These are phyloP conservation scores for Chiroxiphia lanceolata DNA, from an alignment of 2,797 vertebrate genomes.

Conservation along the genomic window DNA sequence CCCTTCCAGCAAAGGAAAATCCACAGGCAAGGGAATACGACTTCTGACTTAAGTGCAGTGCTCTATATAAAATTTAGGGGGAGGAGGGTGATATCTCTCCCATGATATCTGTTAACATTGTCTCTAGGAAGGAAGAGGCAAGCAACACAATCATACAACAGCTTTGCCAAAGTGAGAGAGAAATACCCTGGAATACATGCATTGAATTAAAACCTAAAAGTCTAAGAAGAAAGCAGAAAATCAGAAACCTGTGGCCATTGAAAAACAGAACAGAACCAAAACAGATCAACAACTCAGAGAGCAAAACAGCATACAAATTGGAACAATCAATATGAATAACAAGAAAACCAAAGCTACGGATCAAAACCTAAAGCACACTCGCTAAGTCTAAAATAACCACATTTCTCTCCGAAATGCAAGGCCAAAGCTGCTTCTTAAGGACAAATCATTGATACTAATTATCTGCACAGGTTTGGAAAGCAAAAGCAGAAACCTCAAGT, in stretches of 20 bases:
- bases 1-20: slow-evolving; percentile 25
- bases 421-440: slow-evolving; percentile 51
- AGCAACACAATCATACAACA: neutral
- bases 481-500: slow-evolving; percentile 18
- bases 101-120: neutral
- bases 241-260: slow-evolving; percentile 47
- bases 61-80: neutral
- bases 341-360: slow-evolving; percentile 69
- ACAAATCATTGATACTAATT: slow-evolving; percentile 67
- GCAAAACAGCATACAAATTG: slow-evolving; percentile 73
- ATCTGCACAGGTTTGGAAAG: slow-evolving; percentile 33
- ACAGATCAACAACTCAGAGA: slow-evolving; percentile 63
- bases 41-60: neutral
- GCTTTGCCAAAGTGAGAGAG: neutral
- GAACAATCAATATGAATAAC: slow-evolving; percentile 70
- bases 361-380: slow-evolving; percentile 67
- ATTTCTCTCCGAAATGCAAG: slow-evolving; percentile 43
- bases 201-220: slow-evolving; percentile 36
- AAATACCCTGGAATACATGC: neutral
- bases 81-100: neutral
- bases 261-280: slow-evolving; percentile 61
- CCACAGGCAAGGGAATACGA: neutral
- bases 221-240: slow-evolving; percentile 63
- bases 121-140: slow-evolving; percentile 19
- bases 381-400: slow-evolving; percentile 57